Evolutionary conservation across 2,113 vertebrate genomes (phyloP), one percentile per base, ranked within the genome.

Genomic region (Lynx canadensis): DNA sequence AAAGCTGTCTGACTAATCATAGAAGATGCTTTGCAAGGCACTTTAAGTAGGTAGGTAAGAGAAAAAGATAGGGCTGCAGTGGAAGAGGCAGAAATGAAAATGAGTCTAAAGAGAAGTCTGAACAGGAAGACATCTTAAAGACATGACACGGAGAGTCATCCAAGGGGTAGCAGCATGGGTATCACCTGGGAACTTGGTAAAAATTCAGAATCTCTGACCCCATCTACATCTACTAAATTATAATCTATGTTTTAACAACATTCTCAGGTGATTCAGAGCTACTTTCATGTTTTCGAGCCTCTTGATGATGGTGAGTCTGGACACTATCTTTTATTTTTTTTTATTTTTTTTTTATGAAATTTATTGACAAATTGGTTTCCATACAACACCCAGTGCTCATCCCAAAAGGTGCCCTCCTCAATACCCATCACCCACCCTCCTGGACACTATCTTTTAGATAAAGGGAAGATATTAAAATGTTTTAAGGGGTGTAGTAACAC

Each of bases 71-170:
- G 7, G 12, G 0, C 10, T 38, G 1, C 31, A 14, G 19, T 33
- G 57, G 31, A 85, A 23, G 52, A 33, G 4, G 4, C 2, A 10
- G 57, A 48, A 29, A 83, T 33, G 48, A 91, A 92, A 16, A 36
- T 2, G 38, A 87, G 15, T 31, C 63, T 52, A 41, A 31, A 60
- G 48, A 14, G 4, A 0, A 3, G 27, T 19, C 18, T 29, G 18
- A 68, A n/a, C 12, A 60, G 48, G 27, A 69, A 73, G 48, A 23
- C 33, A 0, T n/a, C 4, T 88, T 71, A 45, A 4, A 71, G 12
- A 36, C 0, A 0, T 10, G 6, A 5, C 57, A 2, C 4, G 41
- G 3, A 1, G 33, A 55, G 11, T 41, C 45, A 25, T n/a, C 71
- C 69, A 63, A 57, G 8, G 27, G 13, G 5, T 11, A 19, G 10